Evolutionary conservation across 2,888 invertebrate species (phyloP), one percentile per base, ranked within the genome.

Genomic region (Sinelater perroti): DNA sequence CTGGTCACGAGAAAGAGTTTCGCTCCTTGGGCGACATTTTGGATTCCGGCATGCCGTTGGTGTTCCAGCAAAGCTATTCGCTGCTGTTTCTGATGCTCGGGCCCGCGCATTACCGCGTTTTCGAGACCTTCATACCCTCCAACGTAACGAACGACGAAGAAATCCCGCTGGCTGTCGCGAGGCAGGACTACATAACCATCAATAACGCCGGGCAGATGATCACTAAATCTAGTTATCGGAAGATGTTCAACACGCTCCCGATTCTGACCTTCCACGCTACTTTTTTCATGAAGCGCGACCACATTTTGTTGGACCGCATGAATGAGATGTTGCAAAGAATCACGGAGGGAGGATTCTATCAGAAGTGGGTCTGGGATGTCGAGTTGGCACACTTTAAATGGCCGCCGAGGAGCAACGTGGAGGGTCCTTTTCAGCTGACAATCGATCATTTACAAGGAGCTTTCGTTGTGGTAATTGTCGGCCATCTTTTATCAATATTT

Each of bases 301-400:
- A 56, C 3, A 4, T 50, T 33, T 31, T 45, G 6, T 42, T 45
- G 3, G 26, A 50, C 7, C 30, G 45, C 1, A 16, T 56, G 1
- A 51, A 56, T 16, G 14, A 8, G 5, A 17, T 51, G n/a, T 14
- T 51, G 6, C 20, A 26, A n/a, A 45, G 20, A 6, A 51, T 45
- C 8, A 18, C 20, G 1, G 51, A 56, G 5, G 11, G 28, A n/a
- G 51, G 56, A 7, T 30, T 56, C n/a, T 56, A 45, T 18, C 20
- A 28, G 1, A 56, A 51, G 13, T 56, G 56, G 56, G 17, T 28
- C 28, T 45, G 36, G 6, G 51, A 56, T 35, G 51, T 56, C 6
- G 45, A 56, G 20, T 20, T 18, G 1, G 50, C 26, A 1, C 46
- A 38, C 13, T 45, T 45, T 31, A 44, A 18, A 14, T 13, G 7